These are phyloP conservation scores for Hippocampus barbouri DNA, from an alignment of 2,113 vertebrate genomes.

Conservation along the genomic window DNA sequence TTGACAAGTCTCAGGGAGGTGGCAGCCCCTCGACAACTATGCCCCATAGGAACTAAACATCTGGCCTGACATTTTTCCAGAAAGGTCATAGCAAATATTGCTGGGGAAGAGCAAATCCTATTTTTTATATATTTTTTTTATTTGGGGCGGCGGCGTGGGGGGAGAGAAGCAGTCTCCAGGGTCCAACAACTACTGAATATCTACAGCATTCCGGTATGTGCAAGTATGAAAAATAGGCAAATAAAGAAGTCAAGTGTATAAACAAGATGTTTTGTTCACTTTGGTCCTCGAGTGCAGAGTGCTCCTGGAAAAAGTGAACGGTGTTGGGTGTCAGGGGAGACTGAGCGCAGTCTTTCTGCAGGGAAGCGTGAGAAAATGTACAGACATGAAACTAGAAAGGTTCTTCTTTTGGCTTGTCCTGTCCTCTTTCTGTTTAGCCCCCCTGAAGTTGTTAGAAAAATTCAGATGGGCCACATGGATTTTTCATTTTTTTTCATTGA, in stretches of 20 bases:
- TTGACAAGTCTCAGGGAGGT: slow-evolving; percentile 19
- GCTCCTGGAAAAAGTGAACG: slow-evolving; percentile 60
- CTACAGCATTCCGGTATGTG: neutral
- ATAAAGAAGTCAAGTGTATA: neutral
- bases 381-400: slow-evolving; percentile 33
- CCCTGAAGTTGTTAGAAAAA: neutral
- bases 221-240: neutral
- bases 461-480: neutral
- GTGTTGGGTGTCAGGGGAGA: slow-evolving; percentile 70
- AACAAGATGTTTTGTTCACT: slow-evolving; percentile 36
- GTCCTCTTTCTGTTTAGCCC: neutral
- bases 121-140: slow-evolving; percentile 15
- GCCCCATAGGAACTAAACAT: slow-evolving; percentile 23
- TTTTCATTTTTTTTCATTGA: neutral
- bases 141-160: too few relatives aligned
- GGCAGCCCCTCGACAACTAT: slow-evolving; percentile 21
- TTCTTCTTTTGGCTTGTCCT: slow-evolving; percentile 1
- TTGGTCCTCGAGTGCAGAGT: slow-evolving; percentile 38
- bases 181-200: slow-evolving; percentile 15
- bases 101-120: slow-evolving; percentile 40
- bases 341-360: slow-evolving; percentile 68
- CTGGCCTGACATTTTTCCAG: slow-evolving; percentile 44
- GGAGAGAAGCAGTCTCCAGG: slow-evolving; percentile 10
- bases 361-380: slow-evolving; percentile 40
- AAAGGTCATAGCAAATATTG: slow-evolving; percentile 18